Base-by-base conservation (phyloP, 2,797 vertebrate genomes). In the Lagorchestes hirsutus region DNA sequence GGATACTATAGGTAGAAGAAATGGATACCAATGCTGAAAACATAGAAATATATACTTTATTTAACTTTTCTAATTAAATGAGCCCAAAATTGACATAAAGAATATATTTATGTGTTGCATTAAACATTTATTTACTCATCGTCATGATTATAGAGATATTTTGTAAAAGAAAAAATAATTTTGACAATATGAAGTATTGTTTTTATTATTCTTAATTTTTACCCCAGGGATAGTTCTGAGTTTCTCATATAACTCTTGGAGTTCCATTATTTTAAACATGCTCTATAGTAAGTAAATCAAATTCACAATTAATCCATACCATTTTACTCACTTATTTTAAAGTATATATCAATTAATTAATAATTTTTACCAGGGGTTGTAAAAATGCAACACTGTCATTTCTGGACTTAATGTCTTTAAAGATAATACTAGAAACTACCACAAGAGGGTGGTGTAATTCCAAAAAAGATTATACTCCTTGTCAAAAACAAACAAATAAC, bases 391-490 rank as follows among this genome's bases (percentile, higher is more conserved):
- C 91, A 62, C 1, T 5, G 56, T 55, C 18, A 55, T 54, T 91
- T 94, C 40, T 1, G 52, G 0, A 40, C 93, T 93, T 93, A 87
- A 96, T 50, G 82, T 82, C 62, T 98, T 97, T 96, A 95, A 96
- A 93, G 90, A 92, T 92, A 97, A 98, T 97, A 95, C 93, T 52
- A 95, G 55, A 74, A 96, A 29, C 27, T 59, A 97, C 95, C 91
- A 97, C 95, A 40, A 98, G 97, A 95, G 93, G 97, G 95, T 97
- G 92, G 97, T 92, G 50, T 96, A 97, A 97, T 95, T 91, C 94
- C 90, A 95, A 93, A 96, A 96, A 96, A 90, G 9, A 91, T 59
- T 22, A 14, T 29, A 90, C 18, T 96, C 97, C 52, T 90, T 90
- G 3, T 52, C 87, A 82, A 46, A 82, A 82, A 24, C n/a, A 74